Evolutionary conservation across 2,888 invertebrate genomes (phyloP).

Genomic region (Thymelicus sylvestris): DNA sequence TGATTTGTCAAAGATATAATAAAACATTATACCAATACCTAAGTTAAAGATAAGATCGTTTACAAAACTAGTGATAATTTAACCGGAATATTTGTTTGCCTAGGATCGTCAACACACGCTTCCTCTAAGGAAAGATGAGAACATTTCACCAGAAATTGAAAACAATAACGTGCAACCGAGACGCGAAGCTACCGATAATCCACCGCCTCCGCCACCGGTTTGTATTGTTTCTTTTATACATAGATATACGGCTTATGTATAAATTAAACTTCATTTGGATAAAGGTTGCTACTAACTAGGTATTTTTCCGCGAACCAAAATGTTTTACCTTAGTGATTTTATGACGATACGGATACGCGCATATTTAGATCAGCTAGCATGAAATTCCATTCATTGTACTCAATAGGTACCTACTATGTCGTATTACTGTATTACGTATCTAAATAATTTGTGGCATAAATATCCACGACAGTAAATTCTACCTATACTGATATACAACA

Average conservation of each 20-base stretch:
- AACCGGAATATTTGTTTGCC: slow-evolving; percentile 39
- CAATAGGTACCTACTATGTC: slow-evolving; percentile 3
- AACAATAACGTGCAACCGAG: slow-evolving; percentile 51
- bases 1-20: no score
- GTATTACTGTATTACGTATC: background rate
- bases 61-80: slow-evolving; percentile 20
- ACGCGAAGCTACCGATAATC: slow-evolving; percentile 56
- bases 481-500: background rate
- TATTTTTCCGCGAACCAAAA: background rate
- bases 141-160: slow-evolving; percentile 46
- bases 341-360: slow-evolving; percentile 12
- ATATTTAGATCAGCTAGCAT: slow-evolving; percentile 7
- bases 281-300: background rate
- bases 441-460: background rate
- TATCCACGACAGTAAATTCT: background rate
- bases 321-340: slow-evolving; percentile 3
- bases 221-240: slow-evolving; percentile 46
- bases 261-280: no score
- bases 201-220: slow-evolving; percentile 87
- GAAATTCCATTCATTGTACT: slow-evolving; percentile 9
- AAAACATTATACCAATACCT: no score
- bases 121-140: slow-evolving; percentile 60
- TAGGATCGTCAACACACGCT: slow-evolving; percentile 74
- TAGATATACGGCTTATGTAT: no score
- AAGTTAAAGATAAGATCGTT: no score